A percentile compares a stretch with the other conserved stretches of the same genome.
Conservation (phyloP, 2,888 invertebrate species). For the Yponomeuta cagnagella region DNA sequence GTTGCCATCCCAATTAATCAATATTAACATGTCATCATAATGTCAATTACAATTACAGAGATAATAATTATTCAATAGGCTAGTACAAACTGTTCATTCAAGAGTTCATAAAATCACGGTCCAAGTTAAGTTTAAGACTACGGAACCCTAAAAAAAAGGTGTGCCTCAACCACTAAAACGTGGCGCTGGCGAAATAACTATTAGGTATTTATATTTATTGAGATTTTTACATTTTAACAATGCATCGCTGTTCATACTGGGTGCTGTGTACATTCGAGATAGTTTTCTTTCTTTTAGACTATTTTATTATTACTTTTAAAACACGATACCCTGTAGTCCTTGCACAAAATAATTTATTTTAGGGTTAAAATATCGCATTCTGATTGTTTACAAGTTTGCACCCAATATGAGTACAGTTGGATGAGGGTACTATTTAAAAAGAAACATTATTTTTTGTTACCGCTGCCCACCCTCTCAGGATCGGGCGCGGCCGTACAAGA, state of each 20-base stretch:
- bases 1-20: no score
- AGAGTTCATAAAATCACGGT: background rate
- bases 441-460: background rate
- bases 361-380: background rate
- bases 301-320: background rate
- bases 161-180: constrained; percentile 31
- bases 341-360: constrained; percentile 8
- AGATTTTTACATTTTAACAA: constrained; percentile 21
- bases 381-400: background rate
- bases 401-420: background rate
- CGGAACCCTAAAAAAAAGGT: background rate
- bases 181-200: constrained; percentile 19
- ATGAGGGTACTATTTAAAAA: background rate
- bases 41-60: no score
- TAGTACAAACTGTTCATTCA: no score
- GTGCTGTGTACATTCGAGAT: background rate
- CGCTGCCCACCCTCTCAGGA: background rate
- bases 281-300: background rate
- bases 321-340: constrained; percentile 22
- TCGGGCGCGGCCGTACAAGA: background rate
- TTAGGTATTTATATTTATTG: constrained; percentile 15
- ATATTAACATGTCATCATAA: no score
- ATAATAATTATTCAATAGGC: no score
- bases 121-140: background rate
- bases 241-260: constrained; percentile 10